Evolutionary conservation across 1,140 invertebrate genomes (phyloP), one percentile per base, ranked within the genome.

Genomic region (Drosophila busckii): DNA sequence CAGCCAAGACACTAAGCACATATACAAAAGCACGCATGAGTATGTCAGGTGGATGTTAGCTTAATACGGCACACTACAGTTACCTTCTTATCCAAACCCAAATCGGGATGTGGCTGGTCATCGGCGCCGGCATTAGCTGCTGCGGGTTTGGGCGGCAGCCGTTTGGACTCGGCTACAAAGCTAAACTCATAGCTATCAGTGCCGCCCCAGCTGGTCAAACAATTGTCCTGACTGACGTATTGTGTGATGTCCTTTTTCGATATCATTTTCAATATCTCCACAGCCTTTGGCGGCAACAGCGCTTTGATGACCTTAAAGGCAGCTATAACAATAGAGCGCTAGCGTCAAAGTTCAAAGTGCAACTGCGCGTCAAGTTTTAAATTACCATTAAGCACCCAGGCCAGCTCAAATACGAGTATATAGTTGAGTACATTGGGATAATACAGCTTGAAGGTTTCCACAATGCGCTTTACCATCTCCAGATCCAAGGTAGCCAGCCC

Each of bases 241-340:
- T 94, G 93, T 54, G 92, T 93, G 26, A 98, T 87, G 13, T 90
- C 92, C 32, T 90, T 91, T 88, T 95, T 96, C 53, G 91, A 93
- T 1, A 97, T 90, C 89, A 96, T 95, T 87, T 96, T 97, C 76
- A 98, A 94, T 89, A 94, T 94, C 78, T 96, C 92, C 16, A 97
- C 92, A 22, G 94, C 96, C 87, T 97, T 95, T 3, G 94, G 91
- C 23, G 95, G 96, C 40, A 98, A 87, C 90, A 95, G 92, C 0
- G 91, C 90, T 88, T 97, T 98, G 26, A 98, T 95, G 31, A 98
- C 91, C 88, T 95, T 97, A 89, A 98, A 98, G 1, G 95, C 94
- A 67, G 97, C 96, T 95, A 76, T 28, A 45, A 26, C 13, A 15
- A 5, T 23, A 45, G 28, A 16, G 10, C 12, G 49, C 49, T 13